Evolutionary conservation across 2,888 invertebrate species (phyloP), one percentile per base, ranked within the genome.

Genomic region (Drosophila algonquin): DNA sequence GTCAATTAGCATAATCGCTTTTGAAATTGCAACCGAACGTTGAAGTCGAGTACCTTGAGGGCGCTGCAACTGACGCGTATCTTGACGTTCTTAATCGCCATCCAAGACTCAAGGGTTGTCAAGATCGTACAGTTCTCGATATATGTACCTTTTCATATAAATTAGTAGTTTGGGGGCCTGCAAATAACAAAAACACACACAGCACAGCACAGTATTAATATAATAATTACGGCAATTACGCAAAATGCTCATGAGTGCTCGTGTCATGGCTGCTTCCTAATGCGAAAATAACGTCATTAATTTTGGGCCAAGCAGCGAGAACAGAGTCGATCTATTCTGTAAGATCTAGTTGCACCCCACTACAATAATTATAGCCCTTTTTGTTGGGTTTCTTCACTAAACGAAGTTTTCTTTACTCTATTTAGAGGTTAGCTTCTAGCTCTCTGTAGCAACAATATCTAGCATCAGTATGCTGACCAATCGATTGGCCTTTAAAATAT

Each of bases 1-100:
- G 79, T 70, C 89, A 89, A 89, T 89, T 89, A 89, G 90, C 90
- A 89, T 89, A 89, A 90, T 89, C 89, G 89, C 75, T 89, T 72
- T 78, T 73, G 78, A 87, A 86, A 84, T 86, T 88, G 81, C 88
- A 78, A 80, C 75, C 80, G 63, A 77, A 78, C 63, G 48, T 53
- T 40, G 35, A 50, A 24, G 16, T 21, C 45, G 44, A 27, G 32
- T 54, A 30, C 73, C 72, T 73, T 53, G 63, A 71, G 77, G 77
- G 77, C 75, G 61, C 63, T 68, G 80, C 75, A 63, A 76, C 57
- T 72, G 76, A 54, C 76, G 70, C 82, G 63, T 70, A 62, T 85
- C 80, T 82, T 56, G 77, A 75, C 77, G 72, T 71, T 68, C 77
- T 77, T 85, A 79, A 85, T 35, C 14, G 21, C 30, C 54, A 54